Evolutionary conservation across 2,113 vertebrate genomes (phyloP).

Genomic region (Rostratula benghalensis): DNA sequence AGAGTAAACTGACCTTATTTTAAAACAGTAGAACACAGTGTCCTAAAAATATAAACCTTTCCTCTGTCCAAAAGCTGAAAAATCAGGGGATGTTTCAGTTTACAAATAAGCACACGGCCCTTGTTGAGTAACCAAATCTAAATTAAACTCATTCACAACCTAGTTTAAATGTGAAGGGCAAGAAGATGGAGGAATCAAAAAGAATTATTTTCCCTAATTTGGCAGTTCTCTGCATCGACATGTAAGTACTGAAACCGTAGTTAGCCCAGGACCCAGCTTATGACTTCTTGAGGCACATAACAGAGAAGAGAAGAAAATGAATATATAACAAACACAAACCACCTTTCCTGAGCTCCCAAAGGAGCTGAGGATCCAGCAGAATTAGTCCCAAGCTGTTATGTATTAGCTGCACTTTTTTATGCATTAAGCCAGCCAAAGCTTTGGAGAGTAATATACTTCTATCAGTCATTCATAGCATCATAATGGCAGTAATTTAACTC

Average conservation of each 20-base stretch:
- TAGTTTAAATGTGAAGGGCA: background rate
- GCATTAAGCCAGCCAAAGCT: background rate
- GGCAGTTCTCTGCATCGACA: background rate
- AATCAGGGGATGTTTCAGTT: background rate
- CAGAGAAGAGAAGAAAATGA: background rate
- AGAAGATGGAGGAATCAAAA: background rate
- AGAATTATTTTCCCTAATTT: background rate
- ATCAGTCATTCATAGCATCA: background rate
- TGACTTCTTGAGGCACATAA: background rate
- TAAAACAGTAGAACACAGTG: background rate
- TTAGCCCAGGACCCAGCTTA: background rate
- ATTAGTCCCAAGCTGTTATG: background rate
- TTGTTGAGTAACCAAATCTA: background rate
- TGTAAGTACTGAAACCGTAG: background rate
- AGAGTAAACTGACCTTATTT: background rate
- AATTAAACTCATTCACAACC: background rate
- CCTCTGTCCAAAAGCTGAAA: background rate
- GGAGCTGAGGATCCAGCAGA: background rate
- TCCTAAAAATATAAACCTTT: background rate
- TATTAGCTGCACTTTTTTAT: background rate
- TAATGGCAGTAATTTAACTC: constrained; percentile 8
- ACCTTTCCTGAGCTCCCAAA: background rate
- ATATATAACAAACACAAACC: background rate
- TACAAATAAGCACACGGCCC: background rate
- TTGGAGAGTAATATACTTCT: background rate